A percentile compares a stretch with the other conserved stretches of the same genome.
Conservation (phyloP, 2,797 vertebrate genomes). For the Gadopsis marmoratus region DNA sequence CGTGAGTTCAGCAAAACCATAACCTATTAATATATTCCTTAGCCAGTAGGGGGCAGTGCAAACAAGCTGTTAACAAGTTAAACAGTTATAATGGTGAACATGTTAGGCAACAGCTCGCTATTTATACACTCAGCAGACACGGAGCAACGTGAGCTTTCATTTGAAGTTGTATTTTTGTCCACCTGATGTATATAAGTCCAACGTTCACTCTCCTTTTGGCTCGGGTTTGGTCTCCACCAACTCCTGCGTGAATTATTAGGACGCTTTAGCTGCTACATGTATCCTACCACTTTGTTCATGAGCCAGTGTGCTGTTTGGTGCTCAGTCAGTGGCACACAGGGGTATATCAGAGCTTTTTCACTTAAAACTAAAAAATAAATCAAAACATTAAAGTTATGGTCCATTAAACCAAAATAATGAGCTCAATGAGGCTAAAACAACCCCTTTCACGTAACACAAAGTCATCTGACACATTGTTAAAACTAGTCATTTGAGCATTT, state of each 20-base stretch:
- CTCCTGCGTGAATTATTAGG: neutral
- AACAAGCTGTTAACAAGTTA: neutral
- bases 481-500: neutral
- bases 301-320: neutral
- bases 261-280: neutral
- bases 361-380: neutral
- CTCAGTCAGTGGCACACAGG: neutral
- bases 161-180: neutral
- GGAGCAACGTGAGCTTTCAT: neutral
- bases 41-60: slow-evolving; percentile 4
- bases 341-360: neutral
- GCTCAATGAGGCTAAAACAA: neutral
- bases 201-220: neutral
- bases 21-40: neutral
- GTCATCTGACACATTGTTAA: neutral
- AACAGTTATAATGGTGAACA: no score
- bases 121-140: neutral
- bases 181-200: neutral
- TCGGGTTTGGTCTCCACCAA: slow-evolving; percentile 2
- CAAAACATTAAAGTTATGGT: neutral
- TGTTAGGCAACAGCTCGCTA: neutral
- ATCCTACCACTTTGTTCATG: neutral
- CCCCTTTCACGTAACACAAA: neutral
- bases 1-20: neutral
- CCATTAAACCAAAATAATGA: neutral